Evolutionary conservation across 2,888 invertebrate genomes (phyloP).

Genomic region (Drosophila anomelani): DNA sequence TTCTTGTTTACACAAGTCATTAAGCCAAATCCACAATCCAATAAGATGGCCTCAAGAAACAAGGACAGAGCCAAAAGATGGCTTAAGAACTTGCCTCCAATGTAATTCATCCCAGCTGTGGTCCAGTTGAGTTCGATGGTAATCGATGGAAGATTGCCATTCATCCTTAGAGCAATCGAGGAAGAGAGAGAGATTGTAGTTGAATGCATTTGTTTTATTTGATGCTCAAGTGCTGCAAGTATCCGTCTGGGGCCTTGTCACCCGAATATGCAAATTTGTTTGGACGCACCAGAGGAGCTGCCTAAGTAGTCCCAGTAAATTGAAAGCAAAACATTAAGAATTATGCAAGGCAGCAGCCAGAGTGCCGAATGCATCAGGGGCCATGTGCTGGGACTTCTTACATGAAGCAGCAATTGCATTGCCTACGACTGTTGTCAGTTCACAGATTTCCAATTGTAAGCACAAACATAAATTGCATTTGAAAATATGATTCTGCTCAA

Average conservation of each 20-base stretch:
- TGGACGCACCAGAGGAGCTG: constrained; percentile 25
- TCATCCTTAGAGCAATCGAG: constrained; percentile 22
- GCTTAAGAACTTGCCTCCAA: constrained; percentile 22
- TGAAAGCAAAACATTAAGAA: constrained; percentile 81
- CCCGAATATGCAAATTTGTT: constrained; percentile 68
- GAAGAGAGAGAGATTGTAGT: constrained; percentile 34
- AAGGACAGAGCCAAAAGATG: constrained; percentile 22
- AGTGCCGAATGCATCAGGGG: constrained; percentile 47
- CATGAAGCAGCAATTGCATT: constrained; percentile 37
- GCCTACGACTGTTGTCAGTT: constrained; percentile 57
- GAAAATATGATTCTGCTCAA: constrained; percentile 46
- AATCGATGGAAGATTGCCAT: constrained; percentile 27
- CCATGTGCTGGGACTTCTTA: constrained; percentile 66
- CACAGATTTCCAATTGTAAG: constrained; percentile 74
- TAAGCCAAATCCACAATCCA: constrained; percentile 23
- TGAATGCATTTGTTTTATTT: constrained; percentile 70
- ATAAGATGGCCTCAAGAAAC: constrained; percentile 27
- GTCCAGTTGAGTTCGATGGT: constrained; percentile 44
- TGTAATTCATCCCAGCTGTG: constrained; percentile 35
- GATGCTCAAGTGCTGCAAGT: constrained; percentile 24
- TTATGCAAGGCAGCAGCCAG: constrained; percentile 57
- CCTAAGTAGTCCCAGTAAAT: constrained; percentile 76
- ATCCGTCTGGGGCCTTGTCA: constrained; percentile 21
- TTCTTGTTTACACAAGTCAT: constrained; percentile 23
- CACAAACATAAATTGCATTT: constrained; percentile 52